phyloP scores from a whole-genome alignment of 2,113 vertebrate species.

The Myocastor coypus region DNA sequence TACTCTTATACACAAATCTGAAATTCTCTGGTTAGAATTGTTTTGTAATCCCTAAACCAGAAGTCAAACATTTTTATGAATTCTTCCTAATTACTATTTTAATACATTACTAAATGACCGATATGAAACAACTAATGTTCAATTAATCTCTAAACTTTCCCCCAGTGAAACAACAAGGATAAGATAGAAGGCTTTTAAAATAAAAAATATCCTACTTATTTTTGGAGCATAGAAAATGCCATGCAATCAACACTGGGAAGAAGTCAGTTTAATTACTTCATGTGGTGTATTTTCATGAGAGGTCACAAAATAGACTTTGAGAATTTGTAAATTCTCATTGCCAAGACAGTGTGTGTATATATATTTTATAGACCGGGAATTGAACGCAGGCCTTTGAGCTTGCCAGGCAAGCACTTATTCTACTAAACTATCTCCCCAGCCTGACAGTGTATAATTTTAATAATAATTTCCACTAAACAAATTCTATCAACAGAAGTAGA shows the following conservation, averaged over 20 bases:
- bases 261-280: not conserved
- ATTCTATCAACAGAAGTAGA: not conserved
- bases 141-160: not conserved
- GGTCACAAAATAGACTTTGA: not conserved
- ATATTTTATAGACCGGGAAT: no score
- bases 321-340: not conserved
- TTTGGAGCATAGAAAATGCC: not conserved
- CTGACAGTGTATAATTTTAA: conserved; percentile 36
- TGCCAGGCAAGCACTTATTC: no score
- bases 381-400: no score
- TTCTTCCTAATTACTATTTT: not conserved
- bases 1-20: not conserved
- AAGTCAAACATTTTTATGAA: not conserved
- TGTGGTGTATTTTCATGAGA: not conserved
- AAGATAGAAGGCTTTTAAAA: not conserved
- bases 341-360: not conserved
- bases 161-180: not conserved
- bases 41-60: not conserved
- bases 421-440: no score
- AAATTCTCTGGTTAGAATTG: not conserved
- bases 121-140: not conserved
- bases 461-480: not conserved
- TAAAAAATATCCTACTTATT: not conserved
- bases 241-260: not conserved
- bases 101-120: not conserved